Base-by-base conservation (phyloP, 1,140 invertebrate genomes). In the Trypoxylus dichotomus region DNA sequence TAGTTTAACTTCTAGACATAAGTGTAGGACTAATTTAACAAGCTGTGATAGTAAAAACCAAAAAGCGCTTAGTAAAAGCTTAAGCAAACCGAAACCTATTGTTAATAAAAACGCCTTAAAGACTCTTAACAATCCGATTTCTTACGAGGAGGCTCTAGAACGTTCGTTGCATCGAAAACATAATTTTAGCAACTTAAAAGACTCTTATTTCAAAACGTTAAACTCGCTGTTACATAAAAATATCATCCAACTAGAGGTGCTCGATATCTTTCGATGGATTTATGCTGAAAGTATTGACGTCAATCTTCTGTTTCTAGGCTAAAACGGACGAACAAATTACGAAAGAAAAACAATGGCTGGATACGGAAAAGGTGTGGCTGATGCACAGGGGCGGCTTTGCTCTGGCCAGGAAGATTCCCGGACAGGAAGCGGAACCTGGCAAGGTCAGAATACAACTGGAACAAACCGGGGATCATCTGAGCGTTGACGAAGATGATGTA, bases 401-500 rank as follows among this genome's bases (percentile, higher is more conserved):
- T 1, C 90, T 92, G 0, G 94, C 94, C 1, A 89, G 93, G 75
- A 90, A 92, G 80, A 47, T 43, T 54, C 87, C 87, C 3, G 84
- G 76, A 80, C 85, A 78, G 7, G 85, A 87, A 42, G 76, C 74
- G 24, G 81, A 83, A 27, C 77, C 90, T 25, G 93, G 92, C 25
- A 92, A 94, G 81, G 86, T 94, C 7, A 90, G 89, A 63, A 92
- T 97, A 8, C 90, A 91, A n/a, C 86, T 98, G 21, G 89, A 95
- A 76, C 90, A 91, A 75, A 94, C 92, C 77, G 93, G 92, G 1
- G 94, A 96, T 82, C 87, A 93, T 19, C 86, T 97, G 25, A 91
- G 92, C 47, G 95, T 97, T 7, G 96, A 97, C 86, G 96, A 97
- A 86, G 96, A 97, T 86, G 96, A 97, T 83, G 89, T 97, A 72